Evolutionary conservation across 2,888 invertebrate genomes (phyloP), one percentile per base, ranked within the genome.

Genomic region (Pristionchus exspectatus): DNA sequence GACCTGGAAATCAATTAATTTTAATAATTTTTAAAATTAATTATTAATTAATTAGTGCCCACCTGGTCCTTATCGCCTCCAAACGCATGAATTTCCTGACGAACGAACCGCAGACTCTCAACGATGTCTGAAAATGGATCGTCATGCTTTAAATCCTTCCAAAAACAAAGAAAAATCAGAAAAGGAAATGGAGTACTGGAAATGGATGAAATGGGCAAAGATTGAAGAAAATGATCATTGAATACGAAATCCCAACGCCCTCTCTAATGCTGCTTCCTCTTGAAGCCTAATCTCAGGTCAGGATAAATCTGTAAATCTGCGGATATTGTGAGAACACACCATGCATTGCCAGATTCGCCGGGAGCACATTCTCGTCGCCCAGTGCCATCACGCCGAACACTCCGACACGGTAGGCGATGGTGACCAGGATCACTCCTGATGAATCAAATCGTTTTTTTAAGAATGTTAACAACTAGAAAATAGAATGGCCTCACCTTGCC

Each of bases 321-420:
- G 38, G 38, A 5, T 3, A 33, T 2, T 16, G 16, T 30, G 30
- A 18, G 10, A 30, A 33, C 2, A 30, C 21, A 87, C 87, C 87
- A 54, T 87, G 87, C n/a, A 87, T 44, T 7, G 44, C 87, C n/a
- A 87, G 87, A 50, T 87, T 87, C 0, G 87, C 87, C 10, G 87
- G 87, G 18, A 87, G 44, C n/a, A 50, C 87, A 87, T 87, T 87
- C 27, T 87, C 87, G 24, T 87, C 87, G n/a, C 87, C 87, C 66
- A 87, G 44, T 9, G 63, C 66, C 87, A 87, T 38, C 38, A 38
- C 27, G 7, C 87, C 87, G 33, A 87, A 87, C 14, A 69, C 69
- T n/a, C 69, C 69, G 3, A 87, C 38, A 14, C 87, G 63, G 50
- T 87, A 87, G 5, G 24, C 69, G 44, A 69, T 27, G 12, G 87